These are phyloP conservation scores for Laothoe populi DNA, from an alignment of 2,888 invertebrate genomes.

Conservation along the genomic window DNA sequence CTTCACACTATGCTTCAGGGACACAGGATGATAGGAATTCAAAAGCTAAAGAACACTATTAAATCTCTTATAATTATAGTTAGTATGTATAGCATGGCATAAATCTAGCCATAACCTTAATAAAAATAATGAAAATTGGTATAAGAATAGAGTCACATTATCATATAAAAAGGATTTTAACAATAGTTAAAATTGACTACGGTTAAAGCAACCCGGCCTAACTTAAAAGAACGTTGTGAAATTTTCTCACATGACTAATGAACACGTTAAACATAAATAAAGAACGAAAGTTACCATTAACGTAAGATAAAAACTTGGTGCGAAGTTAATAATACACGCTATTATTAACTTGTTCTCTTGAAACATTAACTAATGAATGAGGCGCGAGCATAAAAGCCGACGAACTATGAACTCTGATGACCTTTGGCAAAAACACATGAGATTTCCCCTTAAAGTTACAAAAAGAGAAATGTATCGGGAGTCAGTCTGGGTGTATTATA, in stretches of 20 bases:
- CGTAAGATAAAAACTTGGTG: constrained; percentile 35
- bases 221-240: not conserved
- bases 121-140: no score
- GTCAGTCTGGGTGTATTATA: constrained; percentile 46
- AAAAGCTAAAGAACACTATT: no score
- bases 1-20: no score
- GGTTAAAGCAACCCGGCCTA: no score
- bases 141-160: no score
- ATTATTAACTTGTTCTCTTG: constrained; percentile 31
- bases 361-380: constrained; percentile 31
- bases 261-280: constrained; percentile 26
- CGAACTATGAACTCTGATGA: constrained; percentile 25
- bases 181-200: no score
- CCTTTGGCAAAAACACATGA: constrained; percentile 39
- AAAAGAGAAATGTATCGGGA: constrained; percentile 25
- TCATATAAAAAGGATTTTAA: no score
- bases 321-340: constrained; percentile 30
- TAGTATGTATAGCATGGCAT: no score
- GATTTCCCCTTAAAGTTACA: constrained; percentile 31
- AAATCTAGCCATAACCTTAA: no score
- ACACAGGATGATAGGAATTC: no score
- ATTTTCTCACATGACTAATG: constrained; percentile 27
- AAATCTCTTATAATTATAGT: no score
- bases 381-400: not conserved
- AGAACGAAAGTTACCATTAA: constrained; percentile 41